These are phyloP conservation scores for Ageneiosus marmoratus DNA, from an alignment of 2,113 vertebrate genomes.

Conservation along the genomic window DNA sequence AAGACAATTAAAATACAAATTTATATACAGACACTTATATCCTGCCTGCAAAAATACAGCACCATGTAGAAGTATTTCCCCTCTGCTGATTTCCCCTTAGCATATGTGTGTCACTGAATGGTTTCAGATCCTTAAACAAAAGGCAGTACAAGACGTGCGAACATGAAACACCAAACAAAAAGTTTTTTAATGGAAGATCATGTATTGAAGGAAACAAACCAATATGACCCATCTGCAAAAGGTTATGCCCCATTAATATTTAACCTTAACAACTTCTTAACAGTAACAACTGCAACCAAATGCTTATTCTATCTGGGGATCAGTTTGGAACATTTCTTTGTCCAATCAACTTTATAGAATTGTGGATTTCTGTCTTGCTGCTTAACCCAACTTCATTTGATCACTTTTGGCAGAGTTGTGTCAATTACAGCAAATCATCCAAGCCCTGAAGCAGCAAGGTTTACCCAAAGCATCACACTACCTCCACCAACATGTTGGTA, in stretches of 20 bases:
- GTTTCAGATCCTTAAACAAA: constrained; percentile 9
- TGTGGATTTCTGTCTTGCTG: neutral
- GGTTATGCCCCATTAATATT: neutral
- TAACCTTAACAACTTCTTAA: neutral
- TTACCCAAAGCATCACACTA: neutral
- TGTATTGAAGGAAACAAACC: neutral
- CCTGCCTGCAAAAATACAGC: neutral
- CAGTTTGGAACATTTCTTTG: neutral
- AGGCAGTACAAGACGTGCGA: neutral
- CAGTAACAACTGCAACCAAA: neutral
- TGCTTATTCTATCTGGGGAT: neutral
- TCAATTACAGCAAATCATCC: neutral
- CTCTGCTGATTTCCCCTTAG: neutral
- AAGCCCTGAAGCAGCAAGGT: neutral
- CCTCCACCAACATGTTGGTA: neutral
- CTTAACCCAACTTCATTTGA: neutral
- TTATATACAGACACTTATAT: neutral
- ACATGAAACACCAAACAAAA: neutral
- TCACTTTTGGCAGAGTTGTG: neutral
- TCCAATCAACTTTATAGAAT: neutral
- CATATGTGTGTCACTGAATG: neutral
- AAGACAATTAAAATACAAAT: neutral
- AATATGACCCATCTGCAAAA: neutral
- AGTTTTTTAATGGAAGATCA: neutral
- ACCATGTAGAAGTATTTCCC: neutral